Percentiles rank a stretch among this genome's conserved stretches.
Conservation (phyloP, 2,113 vertebrate genomes). For the Toxotes chatareus region DNA sequence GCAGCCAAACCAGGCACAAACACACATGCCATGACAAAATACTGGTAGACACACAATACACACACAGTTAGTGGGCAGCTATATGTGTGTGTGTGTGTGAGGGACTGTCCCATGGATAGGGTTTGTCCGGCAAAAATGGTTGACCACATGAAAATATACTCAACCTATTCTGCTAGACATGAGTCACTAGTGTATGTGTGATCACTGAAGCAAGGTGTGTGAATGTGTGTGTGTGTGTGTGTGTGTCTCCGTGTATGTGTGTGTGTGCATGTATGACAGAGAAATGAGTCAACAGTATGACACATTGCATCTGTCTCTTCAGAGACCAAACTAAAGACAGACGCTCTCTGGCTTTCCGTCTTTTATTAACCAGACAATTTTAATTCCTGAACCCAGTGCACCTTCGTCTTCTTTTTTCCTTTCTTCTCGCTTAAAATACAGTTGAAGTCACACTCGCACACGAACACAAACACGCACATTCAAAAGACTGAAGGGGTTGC, state of each 20-base stretch:
- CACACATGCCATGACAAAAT: slow-evolving; percentile 19
- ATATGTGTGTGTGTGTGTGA: neutral
- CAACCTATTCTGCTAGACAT: slow-evolving; percentile 74
- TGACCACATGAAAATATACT: slow-evolving; percentile 79
- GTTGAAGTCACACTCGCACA: neutral
- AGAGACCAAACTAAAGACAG: slow-evolving; percentile 69
- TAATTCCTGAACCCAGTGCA: slow-evolving; percentile 58
- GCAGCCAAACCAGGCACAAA: slow-evolving; percentile 34
- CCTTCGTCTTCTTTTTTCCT: slow-evolving; percentile 34
- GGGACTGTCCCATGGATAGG: slow-evolving; percentile 43
- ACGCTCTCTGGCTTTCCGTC: slow-evolving; percentile 52
- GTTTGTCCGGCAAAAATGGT: slow-evolving; percentile 61
- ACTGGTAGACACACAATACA: neutral
- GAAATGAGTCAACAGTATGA: slow-evolving; percentile 70
- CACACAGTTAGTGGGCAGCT: slow-evolving; percentile 20
- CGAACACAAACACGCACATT: slow-evolving; percentile 32
- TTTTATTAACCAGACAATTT: slow-evolving; percentile 52
- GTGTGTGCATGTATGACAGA: slow-evolving; percentile 30
- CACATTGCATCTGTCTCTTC: slow-evolving; percentile 71
- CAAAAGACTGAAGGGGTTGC: slow-evolving; percentile 47
- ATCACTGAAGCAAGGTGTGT: slow-evolving; percentile 51
- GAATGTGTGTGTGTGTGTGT: slow-evolving; percentile 28
- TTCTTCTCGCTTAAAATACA: slow-evolving; percentile 44
- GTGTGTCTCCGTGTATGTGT: slow-evolving; percentile 42
- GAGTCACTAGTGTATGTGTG: slow-evolving; percentile 72